Evolutionary conservation across 2,797 vertebrate genomes (phyloP).

Genomic region (Argentina silus): DNA sequence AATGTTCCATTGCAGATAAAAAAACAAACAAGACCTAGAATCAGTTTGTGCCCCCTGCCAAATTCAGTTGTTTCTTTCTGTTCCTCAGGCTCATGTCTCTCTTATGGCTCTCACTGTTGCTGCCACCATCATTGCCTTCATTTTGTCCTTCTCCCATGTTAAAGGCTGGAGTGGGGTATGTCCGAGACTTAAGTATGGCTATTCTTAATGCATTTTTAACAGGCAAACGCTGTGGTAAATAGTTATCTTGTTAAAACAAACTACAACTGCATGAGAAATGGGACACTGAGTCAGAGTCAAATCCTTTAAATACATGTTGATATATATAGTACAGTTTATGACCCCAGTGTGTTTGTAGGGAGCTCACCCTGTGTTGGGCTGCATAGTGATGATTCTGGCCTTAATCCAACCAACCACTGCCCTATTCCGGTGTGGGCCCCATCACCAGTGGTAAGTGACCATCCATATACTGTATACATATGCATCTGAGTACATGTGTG

Average conservation of each 20-base stretch:
- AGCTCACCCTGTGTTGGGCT: slow-evolving; percentile 68
- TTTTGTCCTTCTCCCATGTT: slow-evolving; percentile 70
- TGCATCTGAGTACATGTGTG: background rate
- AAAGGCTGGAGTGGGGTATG: slow-evolving; percentile 74
- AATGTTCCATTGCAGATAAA: background rate
- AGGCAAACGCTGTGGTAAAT: background rate
- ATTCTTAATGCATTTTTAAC: background rate
- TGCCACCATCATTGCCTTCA: slow-evolving; percentile 74
- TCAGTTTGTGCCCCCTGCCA: too few relatives aligned
- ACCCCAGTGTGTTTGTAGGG: slow-evolving; percentile 55
- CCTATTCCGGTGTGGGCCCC: slow-evolving; percentile 71
- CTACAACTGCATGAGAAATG: too few relatives aligned
- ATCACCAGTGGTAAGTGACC: slow-evolving; percentile 66
- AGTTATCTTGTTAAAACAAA: background rate
- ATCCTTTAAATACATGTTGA: background rate
- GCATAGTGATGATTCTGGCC: slow-evolving; percentile 65
- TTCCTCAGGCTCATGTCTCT: slow-evolving; percentile 70
- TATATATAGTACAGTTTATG: slow-evolving; percentile 4
- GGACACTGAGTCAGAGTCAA: background rate
- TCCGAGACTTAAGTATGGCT: slow-evolving; percentile 18
- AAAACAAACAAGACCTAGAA: too few relatives aligned
- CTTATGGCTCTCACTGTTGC: slow-evolving; percentile 74
- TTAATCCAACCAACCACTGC: slow-evolving; percentile 63
- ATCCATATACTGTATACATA: background rate
- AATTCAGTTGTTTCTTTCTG: background rate